Base-by-base conservation (phyloP, 2,888 invertebrate genomes). In the Epinotia demarniana region DNA sequence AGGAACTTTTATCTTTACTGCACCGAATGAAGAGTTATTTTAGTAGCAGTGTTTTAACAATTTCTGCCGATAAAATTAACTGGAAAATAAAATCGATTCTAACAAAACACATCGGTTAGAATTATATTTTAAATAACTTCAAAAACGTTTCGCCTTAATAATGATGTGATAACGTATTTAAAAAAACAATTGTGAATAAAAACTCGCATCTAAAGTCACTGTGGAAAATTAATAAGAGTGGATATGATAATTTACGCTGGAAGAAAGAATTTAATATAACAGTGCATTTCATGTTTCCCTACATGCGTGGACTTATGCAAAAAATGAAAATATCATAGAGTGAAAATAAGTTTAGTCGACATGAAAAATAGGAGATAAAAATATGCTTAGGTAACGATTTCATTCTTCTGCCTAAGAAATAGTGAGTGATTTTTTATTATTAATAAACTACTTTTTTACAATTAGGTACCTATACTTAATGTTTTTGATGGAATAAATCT, bases 201-300 rank as follows among this genome's bases (percentile, higher is more conserved):
- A 27, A 27, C 1, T 23, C 58, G 23, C 23, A 18, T 18, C 46
- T 18, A 39, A 67, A n/a, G 12, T 3, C 18, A 39, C n/a, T 33
- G 39, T 43, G 11, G 9, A 55, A 68, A 67, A 68, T 39, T 16
- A 57, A 68, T 57, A 68, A 67, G 18, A 5, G 67, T 13, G 18
- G 5, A 55, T 13, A 66, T 4, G n/a, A 66, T 27, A 66, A 19
- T 43, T 58, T 19, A 43, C 12, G 16, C 43, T 57, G 16, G 3
- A 43, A 58, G 57, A 57, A 68, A 58, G 68, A 68, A 68, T 57
- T 68, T 68, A 58, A 58, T 68, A 57, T 68, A 12, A 55, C 23
- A n/a, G 23, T 27, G 39, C 39, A 66, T 55, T 27, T 16, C 55
- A 19, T 39, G 9, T 57, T 55, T 49, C 27, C 18, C 49, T n/a